Base-by-base conservation (phyloP, 1,140 invertebrate species). In the Papilio xuthus region DNA sequence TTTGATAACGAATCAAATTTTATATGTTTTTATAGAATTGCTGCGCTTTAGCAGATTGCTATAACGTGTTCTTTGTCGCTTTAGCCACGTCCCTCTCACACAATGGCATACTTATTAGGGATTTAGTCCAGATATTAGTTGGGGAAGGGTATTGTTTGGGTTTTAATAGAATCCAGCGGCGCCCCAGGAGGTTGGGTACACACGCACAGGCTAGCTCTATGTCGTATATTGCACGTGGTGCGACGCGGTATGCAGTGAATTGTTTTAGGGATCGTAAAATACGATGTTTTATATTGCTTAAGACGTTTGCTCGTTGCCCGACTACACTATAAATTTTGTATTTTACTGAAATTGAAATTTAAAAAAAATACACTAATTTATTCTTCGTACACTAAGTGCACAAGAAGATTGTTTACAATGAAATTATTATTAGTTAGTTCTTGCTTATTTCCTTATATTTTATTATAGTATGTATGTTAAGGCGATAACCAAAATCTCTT, bases 91-190 rank as follows among this genome's bases (percentile, higher is more conserved):
- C 91, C 90, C 92, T 94, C 90, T 93, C 91, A 89, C 85, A 93
- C 91, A 93, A 93, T 93, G 91, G 91, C 90, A 92, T 93, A 93
- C 91, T 93, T 93, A 93, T 93, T 93, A 93, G 92, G 92, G 92
- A 93, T 93, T 93, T 93, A 93, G 92, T 92, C 90, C 91, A 92
- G 90, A 93, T 93, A 93, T 93, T 93, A 93, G 92, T 93, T 93
- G 89, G 92, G 91, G 91, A 92, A 89, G 89, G 86, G 86, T 81
- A 92, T 93, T 93, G 92, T 93, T 93, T 92, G 92, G 87, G 88
- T 88, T 92, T 93, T 93, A 93, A 93, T 93, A 92, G 91, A 93
- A 93, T 93, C 84, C 89, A 85, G 81, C 82, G 82, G 83, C 88
- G 83, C 91, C 90, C 89, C 86, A 83, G 89, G 87, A 83, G 88